Percentiles rank a stretch among this genome's conserved stretches.
Conservation (phyloP, 2,888 invertebrate species). For the Schrankia costaestrigalis region DNA sequence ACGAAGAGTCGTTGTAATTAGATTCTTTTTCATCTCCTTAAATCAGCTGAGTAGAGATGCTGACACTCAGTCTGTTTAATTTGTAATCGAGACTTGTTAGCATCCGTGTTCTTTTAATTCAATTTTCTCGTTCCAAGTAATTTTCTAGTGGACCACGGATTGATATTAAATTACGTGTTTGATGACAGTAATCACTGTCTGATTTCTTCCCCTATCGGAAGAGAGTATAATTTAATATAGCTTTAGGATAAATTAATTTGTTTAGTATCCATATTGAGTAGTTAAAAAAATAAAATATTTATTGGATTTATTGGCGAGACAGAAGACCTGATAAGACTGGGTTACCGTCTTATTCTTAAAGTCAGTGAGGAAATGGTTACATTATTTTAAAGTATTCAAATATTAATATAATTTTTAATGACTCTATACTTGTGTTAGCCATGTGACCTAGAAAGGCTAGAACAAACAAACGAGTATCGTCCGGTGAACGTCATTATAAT, state of each 20-base stretch:
- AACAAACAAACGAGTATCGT: conserved; percentile 45
- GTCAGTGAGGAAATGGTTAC: too few relatives aligned
- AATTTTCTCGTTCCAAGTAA: conserved; percentile 56
- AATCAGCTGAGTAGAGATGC: conserved; percentile 62
- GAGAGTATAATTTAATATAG: too few relatives aligned
- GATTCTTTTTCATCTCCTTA: conserved; percentile 77
- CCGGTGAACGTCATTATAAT: conserved; percentile 29
- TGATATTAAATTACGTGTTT: conserved; percentile 60
- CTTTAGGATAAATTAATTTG: too few relatives aligned
- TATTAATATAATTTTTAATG: too few relatives aligned
- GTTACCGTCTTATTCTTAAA: too few relatives aligned
- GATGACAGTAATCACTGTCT: conserved; percentile 24
- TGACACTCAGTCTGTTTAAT: conserved; percentile 74
- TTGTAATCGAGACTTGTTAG: conserved; percentile 79
- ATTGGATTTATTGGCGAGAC: too few relatives aligned
- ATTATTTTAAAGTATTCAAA: too few relatives aligned
- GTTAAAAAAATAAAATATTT: too few relatives aligned
- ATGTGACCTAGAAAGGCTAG: conserved; percentile 44
- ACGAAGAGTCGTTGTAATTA: conserved; percentile 74
- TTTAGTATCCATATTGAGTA: too few relatives aligned
- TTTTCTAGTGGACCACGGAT: conserved; percentile 51
- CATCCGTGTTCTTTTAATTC: conserved; percentile 68
- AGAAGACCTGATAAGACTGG: too few relatives aligned
- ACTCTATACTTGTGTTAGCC: too few relatives aligned
- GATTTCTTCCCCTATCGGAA: conserved; percentile 24